phyloP scores from a whole-genome alignment of 2,113 vertebrate species.

The Xenopus tropicalis region UCB_Xtro_10.0 CM004446.2:57593001-57593500 shows the following conservation, averaged over 20 bases:
- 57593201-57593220: constrained; percentile 46
- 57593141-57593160: constrained; percentile 51
- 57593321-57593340: constrained; percentile 58
- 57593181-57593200: constrained; percentile 46
- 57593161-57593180: constrained; percentile 49
- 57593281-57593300: constrained; percentile 47
- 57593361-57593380: constrained; percentile 8
- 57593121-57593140: constrained; percentile 51
- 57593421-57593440: constrained; percentile 1
- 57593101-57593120: constrained; percentile 41
- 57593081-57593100: constrained; percentile 39
- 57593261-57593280: constrained; percentile 47
- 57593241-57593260: constrained; percentile 6
- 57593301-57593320: constrained; percentile 53
- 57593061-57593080: constrained; percentile 4
- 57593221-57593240: constrained; percentile 46
- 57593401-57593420: background rate
- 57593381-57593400: background rate
- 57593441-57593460: background rate
- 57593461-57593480: too few species aligned
- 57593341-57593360: constrained; percentile 26
- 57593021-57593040: background rate
- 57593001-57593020: too few species aligned
- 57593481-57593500: too few species aligned
- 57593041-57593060: background rate